Evolutionary conservation across 2,113 vertebrate species (phyloP).

Genomic region (Tretioscincus oriximinensis): DNA sequence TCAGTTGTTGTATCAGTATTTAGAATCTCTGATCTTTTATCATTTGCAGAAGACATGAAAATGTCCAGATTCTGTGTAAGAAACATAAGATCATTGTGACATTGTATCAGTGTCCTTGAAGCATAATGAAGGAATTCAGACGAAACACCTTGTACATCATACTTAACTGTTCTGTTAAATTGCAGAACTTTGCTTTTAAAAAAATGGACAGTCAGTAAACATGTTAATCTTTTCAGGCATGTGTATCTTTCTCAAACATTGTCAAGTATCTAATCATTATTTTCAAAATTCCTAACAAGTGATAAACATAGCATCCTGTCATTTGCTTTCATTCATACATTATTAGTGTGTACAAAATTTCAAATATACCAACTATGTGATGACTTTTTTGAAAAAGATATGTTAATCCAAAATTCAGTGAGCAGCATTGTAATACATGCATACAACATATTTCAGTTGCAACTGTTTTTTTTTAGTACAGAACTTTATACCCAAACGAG

Average conservation of each 20-base stretch:
- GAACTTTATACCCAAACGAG: too few species aligned
- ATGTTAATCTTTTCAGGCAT: constrained; percentile 21
- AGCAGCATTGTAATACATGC: neutral
- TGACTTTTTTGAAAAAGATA: constrained; percentile 1
- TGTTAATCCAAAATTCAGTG: neutral
- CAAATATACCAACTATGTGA: neutral
- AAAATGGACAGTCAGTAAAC: neutral
- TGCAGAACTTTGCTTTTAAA: neutral
- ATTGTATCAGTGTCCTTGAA: neutral
- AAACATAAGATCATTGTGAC: neutral
- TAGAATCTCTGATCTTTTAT: constrained; percentile 34
- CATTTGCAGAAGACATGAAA: constrained; percentile 13
- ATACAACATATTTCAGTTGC: neutral
- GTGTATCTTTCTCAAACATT: constrained; percentile 35
- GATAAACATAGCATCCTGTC: constrained; percentile 47
- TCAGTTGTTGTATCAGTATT: constrained; percentile 27
- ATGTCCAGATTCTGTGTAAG: too few species aligned
- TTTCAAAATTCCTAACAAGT: constrained; percentile 48
- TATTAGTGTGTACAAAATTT: constrained; percentile 48
- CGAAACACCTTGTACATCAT: constrained; percentile 28
- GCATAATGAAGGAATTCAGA: neutral
- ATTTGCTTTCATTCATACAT: constrained; percentile 55
- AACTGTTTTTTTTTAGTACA: neutral
- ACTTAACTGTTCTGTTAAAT: neutral
- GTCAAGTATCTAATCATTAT: constrained; percentile 42